A percentile compares a stretch with the other conserved stretches of the same genome.
Conservation (phyloP, 2,888 invertebrate genomes). For the Ganaspis brasiliensis region DNA sequence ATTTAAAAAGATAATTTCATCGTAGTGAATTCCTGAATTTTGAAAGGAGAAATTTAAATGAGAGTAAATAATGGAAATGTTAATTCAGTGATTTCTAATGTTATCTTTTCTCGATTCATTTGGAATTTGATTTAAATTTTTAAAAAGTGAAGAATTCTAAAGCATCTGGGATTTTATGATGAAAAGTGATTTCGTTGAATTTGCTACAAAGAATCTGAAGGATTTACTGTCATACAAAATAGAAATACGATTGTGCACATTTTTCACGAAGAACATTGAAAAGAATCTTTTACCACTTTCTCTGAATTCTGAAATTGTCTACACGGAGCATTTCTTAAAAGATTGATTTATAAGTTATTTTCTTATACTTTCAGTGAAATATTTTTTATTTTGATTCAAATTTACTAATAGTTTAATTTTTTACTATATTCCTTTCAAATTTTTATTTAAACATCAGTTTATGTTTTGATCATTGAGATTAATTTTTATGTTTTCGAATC, state of each 20-base stretch:
- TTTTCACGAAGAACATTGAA: conserved; percentile 6
- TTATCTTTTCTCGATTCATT: background rate
- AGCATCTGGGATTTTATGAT: background rate
- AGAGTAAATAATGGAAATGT: background rate
- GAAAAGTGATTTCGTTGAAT: conserved; percentile 8
- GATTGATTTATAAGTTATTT: background rate
- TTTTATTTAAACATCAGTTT: too few relatives aligned
- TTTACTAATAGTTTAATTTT: too few relatives aligned
- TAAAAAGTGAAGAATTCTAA: background rate
- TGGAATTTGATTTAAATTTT: background rate
- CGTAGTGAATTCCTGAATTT: too few relatives aligned
- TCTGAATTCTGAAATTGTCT: background rate
- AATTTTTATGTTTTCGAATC: too few relatives aligned
- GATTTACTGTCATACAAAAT: conserved; percentile 8
- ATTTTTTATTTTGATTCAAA: too few relatives aligned
- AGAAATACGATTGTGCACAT: conserved; percentile 9
- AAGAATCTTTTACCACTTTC: conserved; percentile 11
- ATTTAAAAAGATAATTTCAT: too few relatives aligned
- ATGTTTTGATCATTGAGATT: too few relatives aligned
- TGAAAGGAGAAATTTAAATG: background rate
- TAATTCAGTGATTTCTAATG: background rate
- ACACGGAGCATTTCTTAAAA: background rate
- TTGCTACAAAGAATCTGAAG: background rate
- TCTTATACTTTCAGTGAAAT: too few relatives aligned
- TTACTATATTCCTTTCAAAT: too few relatives aligned